These are phyloP conservation scores for Melangyna quadrimaculata DNA, from an alignment of 2,888 invertebrate species.

Conservation along the genomic window DNA sequence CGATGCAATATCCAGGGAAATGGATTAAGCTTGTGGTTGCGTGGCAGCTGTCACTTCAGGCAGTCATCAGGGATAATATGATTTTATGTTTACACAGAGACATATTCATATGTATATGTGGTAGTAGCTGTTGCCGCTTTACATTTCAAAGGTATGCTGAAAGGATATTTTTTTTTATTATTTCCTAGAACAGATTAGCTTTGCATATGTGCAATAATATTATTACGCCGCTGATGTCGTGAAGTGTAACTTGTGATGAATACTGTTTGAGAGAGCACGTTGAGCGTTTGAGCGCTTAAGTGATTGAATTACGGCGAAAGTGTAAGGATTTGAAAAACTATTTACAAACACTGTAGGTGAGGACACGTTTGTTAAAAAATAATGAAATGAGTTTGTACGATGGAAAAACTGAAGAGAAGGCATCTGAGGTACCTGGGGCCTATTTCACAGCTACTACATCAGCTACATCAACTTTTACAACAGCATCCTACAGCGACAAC, in stretches of 20 bases:
- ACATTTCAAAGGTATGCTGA: background rate
- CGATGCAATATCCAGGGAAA: background rate
- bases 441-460: too few relatives aligned
- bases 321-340: constrained; percentile 1
- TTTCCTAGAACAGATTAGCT: constrained; percentile 2
- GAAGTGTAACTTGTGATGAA: constrained; percentile 4
- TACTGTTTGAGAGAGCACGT: background rate
- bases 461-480: too few relatives aligned
- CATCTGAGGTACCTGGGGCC: too few relatives aligned
- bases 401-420: background rate
- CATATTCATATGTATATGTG: background rate
- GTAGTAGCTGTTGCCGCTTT: background rate
- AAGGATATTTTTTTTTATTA: background rate
- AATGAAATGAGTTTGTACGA: background rate
- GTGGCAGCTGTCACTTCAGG: background rate
- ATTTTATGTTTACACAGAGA: too few relatives aligned
- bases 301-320: background rate
- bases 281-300: background rate
- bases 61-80: background rate
- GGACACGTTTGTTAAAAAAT: background rate
- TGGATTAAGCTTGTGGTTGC: constrained; percentile 17
- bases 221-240: background rate
- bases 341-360: constrained; percentile 9
- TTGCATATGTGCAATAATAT: background rate
- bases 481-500: too few relatives aligned